Base-by-base conservation (phyloP, 2,113 vertebrate genomes). In the Pterophyllum scalare region DNA sequence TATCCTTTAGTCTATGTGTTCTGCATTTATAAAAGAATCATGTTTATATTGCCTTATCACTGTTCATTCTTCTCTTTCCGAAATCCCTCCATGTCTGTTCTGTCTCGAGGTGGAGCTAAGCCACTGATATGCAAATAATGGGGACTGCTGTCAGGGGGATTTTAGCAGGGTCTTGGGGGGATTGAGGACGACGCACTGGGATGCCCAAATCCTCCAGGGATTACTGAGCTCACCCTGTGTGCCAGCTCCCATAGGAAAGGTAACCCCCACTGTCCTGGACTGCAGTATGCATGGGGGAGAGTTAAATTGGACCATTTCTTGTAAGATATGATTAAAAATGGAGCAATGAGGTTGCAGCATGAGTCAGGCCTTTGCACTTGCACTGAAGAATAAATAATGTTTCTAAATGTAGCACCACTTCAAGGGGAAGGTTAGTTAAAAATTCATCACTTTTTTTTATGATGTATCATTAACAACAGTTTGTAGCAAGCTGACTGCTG, bases 181-280 rank as follows among this genome's bases (percentile, higher is more conserved):
- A 88, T 91, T 93, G 87, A 90, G 91, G 89, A 67, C 81, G n/a
- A 49, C 80, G 70, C 87, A 85, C 72, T 54, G 65, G 59, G 88
- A 89, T 81, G 78, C 80, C 76, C 67, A 56, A 60, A 86, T 91
- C 61, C 81, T 81, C 60, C 60, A 1, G 83, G 86, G 94, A 94
- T 94, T 94, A 94, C 61, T 12, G 60, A 87, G 40, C 46, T 80
- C 87, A 82, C 83, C 70, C 81, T 67, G 57, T 74, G 28, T 52
- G 33, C 57, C 35, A 83, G 59, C 59, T 59, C 75, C 80, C 15
- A 26, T 17, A 33, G 84, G 74, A 80, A 28, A 65, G 59, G 77
- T 74, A 56, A 49, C 19, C 58, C 14, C 49, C 59, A 6, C 40
- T 33, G 43, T 76, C 77, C 76, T 58, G 74, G 26, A 31, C 20